Base-by-base conservation (phyloP, 2,888 invertebrate species). In the Machimus rusticus region DNA sequence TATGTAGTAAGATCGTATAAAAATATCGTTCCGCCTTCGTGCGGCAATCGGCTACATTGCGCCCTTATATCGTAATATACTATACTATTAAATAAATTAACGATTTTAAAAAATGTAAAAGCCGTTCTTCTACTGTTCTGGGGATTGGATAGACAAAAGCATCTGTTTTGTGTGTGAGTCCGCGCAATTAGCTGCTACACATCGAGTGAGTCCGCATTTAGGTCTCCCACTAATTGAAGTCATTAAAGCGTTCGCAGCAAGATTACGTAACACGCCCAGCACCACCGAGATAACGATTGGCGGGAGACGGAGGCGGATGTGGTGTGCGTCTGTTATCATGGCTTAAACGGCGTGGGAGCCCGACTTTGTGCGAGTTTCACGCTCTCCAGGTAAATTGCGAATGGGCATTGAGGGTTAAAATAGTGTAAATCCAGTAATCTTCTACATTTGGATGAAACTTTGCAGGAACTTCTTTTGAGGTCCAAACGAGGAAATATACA, bases 201-300 rank as follows among this genome's bases (percentile, higher is more conserved):
- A 14, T 39, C 43, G 43, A 51, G 51, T 16, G 46, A 55, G 39
- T 79, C 51, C 28, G 23, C 28, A 66, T 66, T 66, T 23, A 66
- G 28, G 66, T 51, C 51, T 39, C n/a, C 79, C 16, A 79, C 51
- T 79, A 79, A 79, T 79, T 79, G 79, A 55, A 79, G 79, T 66
- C 51, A 79, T 79, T 46, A 31, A 43, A 46, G 51, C 51, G n/a
- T 79, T 79, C 31, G 14, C 31, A 31, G 14, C 23, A n/a, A 12
- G 51, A 51, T 79, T 79, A 79, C 28, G 51, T 55, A 79, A 79
- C 79, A 51, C 28, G 79, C 51, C 51, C 31, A 31, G 28, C 51
- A 46, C 39, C 8, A 31, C 28, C 5, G 5, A 46, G 78, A 79
- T 51, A 46, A 79, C 46, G 14, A 9, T 3, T 28, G 23, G 19